A percentile compares a stretch with the other conserved stretches of the same genome.
Conservation (phyloP, 2,113 vertebrate genomes). For the Sceloporus undulatus region DNA sequence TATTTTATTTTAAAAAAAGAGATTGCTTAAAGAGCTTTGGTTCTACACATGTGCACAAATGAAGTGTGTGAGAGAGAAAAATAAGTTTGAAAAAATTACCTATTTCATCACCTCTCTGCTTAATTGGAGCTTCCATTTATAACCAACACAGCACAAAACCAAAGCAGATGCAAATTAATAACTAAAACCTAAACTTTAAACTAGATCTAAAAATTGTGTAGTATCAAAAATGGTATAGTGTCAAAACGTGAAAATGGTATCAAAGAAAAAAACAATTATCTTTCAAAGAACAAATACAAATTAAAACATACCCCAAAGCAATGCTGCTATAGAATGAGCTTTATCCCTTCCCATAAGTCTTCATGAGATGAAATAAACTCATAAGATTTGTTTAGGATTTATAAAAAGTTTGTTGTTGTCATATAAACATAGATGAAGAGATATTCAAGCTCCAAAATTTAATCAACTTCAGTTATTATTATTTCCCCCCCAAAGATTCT, state of each 20-base stretch:
- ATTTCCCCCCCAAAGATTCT: neutral
- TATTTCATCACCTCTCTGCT: neutral
- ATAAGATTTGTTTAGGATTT: fast-evolving
- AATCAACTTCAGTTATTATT: slow-evolving; percentile 21
- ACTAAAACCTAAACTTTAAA: slow-evolving; percentile 6
- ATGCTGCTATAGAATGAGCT: slow-evolving; percentile 22
- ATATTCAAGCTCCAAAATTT: neutral
- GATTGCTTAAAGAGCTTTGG: fast-evolving
- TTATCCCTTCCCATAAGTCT: slow-evolving; percentile 34
- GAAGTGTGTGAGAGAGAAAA: fast-evolving
- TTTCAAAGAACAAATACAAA: neutral
- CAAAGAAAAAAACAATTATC: neutral
- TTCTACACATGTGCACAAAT: neutral
- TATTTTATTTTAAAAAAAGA: neutral
- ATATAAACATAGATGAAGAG: neutral
- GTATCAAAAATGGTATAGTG: neutral
- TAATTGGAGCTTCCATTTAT: slow-evolving; percentile 19
- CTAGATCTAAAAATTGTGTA: neutral
- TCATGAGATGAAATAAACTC: slow-evolving; percentile 16
- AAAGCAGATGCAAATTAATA: neutral
- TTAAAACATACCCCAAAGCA: neutral
- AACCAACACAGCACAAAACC: neutral
- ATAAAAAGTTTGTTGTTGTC: neutral
- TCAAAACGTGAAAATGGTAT: neutral
- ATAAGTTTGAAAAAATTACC: neutral